Conservation (phyloP, 2,113 vertebrate genomes). For the Cyphotilapia sp. region DNA sequence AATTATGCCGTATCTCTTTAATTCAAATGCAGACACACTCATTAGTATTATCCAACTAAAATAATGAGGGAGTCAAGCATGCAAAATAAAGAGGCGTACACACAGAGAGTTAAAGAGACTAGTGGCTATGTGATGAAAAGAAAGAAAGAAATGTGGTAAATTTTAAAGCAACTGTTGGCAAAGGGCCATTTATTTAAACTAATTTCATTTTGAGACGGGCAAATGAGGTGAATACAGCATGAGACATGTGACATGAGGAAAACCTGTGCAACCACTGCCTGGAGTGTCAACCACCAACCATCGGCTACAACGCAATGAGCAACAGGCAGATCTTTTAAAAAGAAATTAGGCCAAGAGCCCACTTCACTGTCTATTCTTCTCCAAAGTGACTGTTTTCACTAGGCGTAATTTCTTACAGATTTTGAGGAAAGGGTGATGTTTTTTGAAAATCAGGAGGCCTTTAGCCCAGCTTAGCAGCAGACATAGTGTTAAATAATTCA, state of each 20-base stretch:
- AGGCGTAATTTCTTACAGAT: background rate
- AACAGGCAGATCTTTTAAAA: background rate
- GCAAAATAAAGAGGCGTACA: background rate
- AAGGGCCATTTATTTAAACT: background rate
- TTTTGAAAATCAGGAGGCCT: background rate
- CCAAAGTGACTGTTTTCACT: background rate
- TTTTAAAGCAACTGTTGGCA: background rate
- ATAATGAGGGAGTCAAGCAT: background rate
- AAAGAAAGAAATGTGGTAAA: background rate
- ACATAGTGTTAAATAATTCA: background rate
- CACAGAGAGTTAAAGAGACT: background rate
- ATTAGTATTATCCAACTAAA: background rate
- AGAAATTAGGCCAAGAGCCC: background rate
- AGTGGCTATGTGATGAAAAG: background rate
- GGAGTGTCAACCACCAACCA: background rate
- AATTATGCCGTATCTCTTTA: background rate
- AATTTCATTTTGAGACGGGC: background rate
- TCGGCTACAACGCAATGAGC: accelerated
- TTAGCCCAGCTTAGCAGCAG: background rate
- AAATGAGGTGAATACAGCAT: background rate
- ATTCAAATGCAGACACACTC: background rate
- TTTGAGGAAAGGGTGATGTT: background rate
- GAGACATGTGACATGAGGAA: background rate
- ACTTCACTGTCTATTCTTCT: background rate
- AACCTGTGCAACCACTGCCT: background rate